Evolutionary conservation across 2,888 invertebrate species (phyloP).

Genomic region (Gandaritis pyraliata): DNA sequence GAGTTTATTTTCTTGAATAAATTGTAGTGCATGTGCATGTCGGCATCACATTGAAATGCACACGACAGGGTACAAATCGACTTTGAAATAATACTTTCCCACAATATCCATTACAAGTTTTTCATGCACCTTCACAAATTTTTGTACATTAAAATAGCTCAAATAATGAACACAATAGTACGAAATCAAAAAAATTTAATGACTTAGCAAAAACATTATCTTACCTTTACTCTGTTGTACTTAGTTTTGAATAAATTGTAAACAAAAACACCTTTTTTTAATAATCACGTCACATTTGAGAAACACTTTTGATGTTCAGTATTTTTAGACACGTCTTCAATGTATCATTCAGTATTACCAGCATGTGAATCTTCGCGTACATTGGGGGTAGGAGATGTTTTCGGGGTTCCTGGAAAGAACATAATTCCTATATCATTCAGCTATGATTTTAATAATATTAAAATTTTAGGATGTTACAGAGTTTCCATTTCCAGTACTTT

Average conservation of each 20-base stretch:
- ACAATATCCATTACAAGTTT: neutral
- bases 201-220: neutral
- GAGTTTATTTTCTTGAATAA: slow-evolving; percentile 49
- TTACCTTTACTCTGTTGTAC: too few relatives aligned
- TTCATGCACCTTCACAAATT: neutral
- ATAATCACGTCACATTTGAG: slow-evolving; percentile 86
- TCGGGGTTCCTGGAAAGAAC: slow-evolving; percentile 86
- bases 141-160: neutral
- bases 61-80: slow-evolving; percentile 11
- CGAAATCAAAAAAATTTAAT: neutral
- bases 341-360: slow-evolving; percentile 86
- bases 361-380: slow-evolving; percentile 88
- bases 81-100: slow-evolving; percentile 9
- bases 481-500: neutral
- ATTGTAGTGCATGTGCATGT: slow-evolving; percentile 46
- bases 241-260: too few relatives aligned
- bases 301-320: slow-evolving; percentile 87
- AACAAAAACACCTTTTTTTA: neutral
- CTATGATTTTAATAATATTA: neutral
- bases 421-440: slow-evolving; percentile 19
- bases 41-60: slow-evolving; percentile 45
- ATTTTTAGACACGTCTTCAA: slow-evolving; percentile 86
- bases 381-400: slow-evolving; percentile 87
- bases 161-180: neutral
- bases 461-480: neutral